Evolutionary conservation across 2,113 vertebrate species (phyloP).

Genomic region (Ophthalmolycus amberensis): DNA sequence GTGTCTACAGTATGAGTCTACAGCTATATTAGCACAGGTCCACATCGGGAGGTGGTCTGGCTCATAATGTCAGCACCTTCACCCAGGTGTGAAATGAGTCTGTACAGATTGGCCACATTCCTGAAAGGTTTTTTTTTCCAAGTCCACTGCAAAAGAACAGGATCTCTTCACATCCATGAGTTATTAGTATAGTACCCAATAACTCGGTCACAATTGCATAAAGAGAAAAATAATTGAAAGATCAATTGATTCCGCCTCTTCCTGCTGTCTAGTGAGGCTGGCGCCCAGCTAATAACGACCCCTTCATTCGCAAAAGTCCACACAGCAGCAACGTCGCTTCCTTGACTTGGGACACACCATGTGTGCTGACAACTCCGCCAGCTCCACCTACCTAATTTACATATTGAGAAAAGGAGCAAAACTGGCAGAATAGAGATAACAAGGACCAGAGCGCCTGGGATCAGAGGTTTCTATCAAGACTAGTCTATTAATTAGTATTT

Average conservation of each 20-base stretch:
- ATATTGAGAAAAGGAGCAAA: too few relatives aligned
- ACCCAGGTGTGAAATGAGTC: constrained; percentile 9
- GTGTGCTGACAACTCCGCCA: too few relatives aligned
- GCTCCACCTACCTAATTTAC: too few relatives aligned
- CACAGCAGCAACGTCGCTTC: background rate
- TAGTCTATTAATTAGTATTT: background rate
- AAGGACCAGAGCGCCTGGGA: too few relatives aligned
- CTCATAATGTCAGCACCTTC: background rate
- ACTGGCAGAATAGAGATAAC: too few relatives aligned
- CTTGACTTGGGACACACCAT: background rate
- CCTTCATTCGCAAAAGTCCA: background rate
- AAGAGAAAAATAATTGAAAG: background rate
- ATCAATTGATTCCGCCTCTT: background rate
- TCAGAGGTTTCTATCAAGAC: background rate
- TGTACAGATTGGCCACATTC: background rate
- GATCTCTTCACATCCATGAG: background rate
- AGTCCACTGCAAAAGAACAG: background rate
- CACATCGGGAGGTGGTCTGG: constrained; percentile 12
- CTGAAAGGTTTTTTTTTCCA: background rate
- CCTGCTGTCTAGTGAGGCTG: background rate
- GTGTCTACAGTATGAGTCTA: background rate
- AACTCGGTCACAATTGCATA: background rate
- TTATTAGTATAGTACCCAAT: background rate
- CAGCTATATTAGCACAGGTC: background rate
- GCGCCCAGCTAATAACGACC: background rate